A percentile compares a stretch with the other conserved stretches of the same genome.
phyloP scores from a whole-genome alignment of 2,113 vertebrate genomes.

The Elaphurus davidianus region DNA sequence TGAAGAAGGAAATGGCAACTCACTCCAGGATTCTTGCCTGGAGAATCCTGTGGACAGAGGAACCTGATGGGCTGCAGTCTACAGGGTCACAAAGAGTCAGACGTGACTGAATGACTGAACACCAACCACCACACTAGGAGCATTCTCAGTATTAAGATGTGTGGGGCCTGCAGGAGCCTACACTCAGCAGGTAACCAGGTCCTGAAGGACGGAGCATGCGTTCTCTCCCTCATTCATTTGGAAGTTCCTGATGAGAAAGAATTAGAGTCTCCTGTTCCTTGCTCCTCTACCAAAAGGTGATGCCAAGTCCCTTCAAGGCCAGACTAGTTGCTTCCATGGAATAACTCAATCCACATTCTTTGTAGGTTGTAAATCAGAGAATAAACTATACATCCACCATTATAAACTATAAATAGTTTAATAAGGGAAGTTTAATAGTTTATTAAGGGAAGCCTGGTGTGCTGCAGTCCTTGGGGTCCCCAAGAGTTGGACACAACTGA shows the following conservation, averaged over 20 bases:
- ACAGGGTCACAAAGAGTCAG: not conserved
- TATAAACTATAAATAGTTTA: not conserved
- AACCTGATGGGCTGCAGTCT: not conserved
- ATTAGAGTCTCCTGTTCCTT: not conserved
- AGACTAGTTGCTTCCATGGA: not conserved
- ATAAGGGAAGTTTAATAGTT: not conserved
- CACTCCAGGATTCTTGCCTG: not conserved
- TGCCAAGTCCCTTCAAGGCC: not conserved
- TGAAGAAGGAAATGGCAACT: not conserved
- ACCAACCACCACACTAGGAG: not conserved
- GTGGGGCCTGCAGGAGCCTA: not conserved
- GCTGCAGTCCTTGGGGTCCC: not conserved
- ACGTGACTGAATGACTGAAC: not conserved
- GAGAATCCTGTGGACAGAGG: not conserved
- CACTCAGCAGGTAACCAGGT: not conserved
- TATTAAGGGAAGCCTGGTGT: not conserved
- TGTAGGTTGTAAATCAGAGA: not conserved
- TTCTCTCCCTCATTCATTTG: not conserved
- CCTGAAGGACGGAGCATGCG: not conserved
- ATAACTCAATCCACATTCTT: not conserved
- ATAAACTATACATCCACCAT: not conserved
- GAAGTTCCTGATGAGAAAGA: not conserved
- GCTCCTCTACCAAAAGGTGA: not conserved
- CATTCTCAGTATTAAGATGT: not conserved
- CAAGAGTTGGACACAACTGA: not conserved